Base-by-base conservation (phyloP, 2,797 vertebrate genomes). In the Mormyrus proboscirostris region DNA sequence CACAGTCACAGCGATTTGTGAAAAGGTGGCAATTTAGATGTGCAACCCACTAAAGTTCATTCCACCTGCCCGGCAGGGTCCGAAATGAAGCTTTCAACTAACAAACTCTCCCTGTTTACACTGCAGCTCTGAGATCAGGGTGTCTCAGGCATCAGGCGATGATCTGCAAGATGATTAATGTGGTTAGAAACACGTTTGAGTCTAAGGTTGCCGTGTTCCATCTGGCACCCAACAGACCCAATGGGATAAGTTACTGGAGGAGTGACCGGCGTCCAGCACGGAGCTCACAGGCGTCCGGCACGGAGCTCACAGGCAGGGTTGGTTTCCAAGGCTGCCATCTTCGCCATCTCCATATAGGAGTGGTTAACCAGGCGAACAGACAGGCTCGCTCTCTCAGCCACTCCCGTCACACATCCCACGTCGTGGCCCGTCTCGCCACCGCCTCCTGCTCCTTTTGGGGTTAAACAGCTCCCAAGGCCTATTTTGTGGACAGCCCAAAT, bases 401-500 rank as follows among this genome's bases (percentile, higher is more conserved):
- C 29, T 73, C 3, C 69, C 10, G 1, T 16, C 69, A 38, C 69
- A 73, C 69, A 76, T 41, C 69, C 33, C 4, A 33, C 12, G 29
- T 5, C 3, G 22, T 5, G n/a, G n/a, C 57, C 57, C 7, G 19
- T 47, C 57, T 29, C 2, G 12, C 53, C n/a, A 14, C 14, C 12
- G 2, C 53, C 5, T 47, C 50, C 2, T 47, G 5, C 44, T 16
- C 57, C 14, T 29, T 44, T 50, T 3, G 0, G 14, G 85, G 53
- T 22, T 33, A 55, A 89, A 87, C 29, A 33, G 22, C 4, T 62
- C 12, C 38, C 44, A 53, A 88, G 86, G 86, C 47, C 38, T 44
- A 73, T 90, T 69, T 88, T 88, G 89, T 88, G 86, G 88, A 50
- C n/a, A 16, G 25, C 29, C 4, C 89, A 83, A 90, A 90, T 90